Base-by-base conservation (phyloP, 2,113 vertebrate species). In the Pedionomus torquatus region DNA sequence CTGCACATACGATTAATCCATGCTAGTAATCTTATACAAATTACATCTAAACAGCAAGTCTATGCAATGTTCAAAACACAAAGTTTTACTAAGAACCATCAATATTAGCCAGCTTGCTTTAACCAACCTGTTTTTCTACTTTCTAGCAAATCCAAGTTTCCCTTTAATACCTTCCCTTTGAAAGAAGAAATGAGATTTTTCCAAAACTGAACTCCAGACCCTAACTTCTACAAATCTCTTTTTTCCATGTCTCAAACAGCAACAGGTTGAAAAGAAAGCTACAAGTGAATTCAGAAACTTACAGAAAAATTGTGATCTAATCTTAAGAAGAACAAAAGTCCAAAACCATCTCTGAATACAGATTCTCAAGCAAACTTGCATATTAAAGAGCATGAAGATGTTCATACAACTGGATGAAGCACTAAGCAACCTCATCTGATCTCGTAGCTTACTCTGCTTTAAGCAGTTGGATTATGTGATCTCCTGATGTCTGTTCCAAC, bases 331-430 rank as follows among this genome's bases (percentile, higher is more conserved):
- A 23, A 63, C 13, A 9, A 1, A 49, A 74, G 13, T 51, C 33
- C 13, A 4, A 30, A 76, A 43, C 14, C 46, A 39, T 15, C 13
- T 77, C 17, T 25, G 26, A 66, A 58, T 28, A 76, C 10, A 68
- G 3, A 44, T 30, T 79, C 16, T 8, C 66, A 80, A 68, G 26
- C 3, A 3, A 51, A 8, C 0, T 1, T 35, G 23, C 24, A 63
- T 8, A 8, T 79, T 79, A 57, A 57, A 69, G 39, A 79, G 66
- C 10, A 52, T 5, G 17, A 15, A 63, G 55, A 3, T 12, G 16
- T 51, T 76, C 33, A 75, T 41, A 7, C 35, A 75, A 12, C 11
- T 54, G 68, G 20, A 33, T 39, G 57, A 89, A 57, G 65, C 80
- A 79, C 15, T 21, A 37, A 79, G 37, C 17, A 76, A 63, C 7